Base-by-base conservation (phyloP, 2,888 invertebrate genomes). In the Cheiracanthium punctorium region DNA sequence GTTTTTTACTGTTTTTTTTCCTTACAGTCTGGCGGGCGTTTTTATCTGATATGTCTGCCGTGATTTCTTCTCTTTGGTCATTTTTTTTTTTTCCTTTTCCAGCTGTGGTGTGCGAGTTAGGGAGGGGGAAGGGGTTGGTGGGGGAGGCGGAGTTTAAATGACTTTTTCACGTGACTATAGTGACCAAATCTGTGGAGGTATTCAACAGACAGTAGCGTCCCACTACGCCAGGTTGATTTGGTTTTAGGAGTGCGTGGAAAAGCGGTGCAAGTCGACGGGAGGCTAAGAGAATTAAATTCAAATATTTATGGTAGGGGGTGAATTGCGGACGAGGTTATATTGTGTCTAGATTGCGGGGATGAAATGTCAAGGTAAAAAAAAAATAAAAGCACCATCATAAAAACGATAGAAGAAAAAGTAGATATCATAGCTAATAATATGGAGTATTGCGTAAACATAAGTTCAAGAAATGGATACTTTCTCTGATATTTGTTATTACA, bases 121-220 rank as follows among this genome's bases (percentile, higher is more conserved):
- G 4, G 37, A 37, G 4, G 4, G 37, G 10, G 20, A 24, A 14
- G 73, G 33, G 73, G 20, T 17, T 29, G 41, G 24, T 28, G 69
- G 37, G 65, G 70, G 79, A 32, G 43, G 37, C 8, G 32, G 24
- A 33, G 74, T 52, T 67, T 58, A 75, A 81, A 81, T 65, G 81
- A 81, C 81, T 81, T 81, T 81, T 69, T 81, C 74, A 75, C 81
- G 81, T 81, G 81, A 81, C 80, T 33, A n/a, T 24, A 17, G 48
- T 52, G 43, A 33, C 37, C 58, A 33, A 69, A 48, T 67, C 32
- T 79, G 71, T 70, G 79, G 37, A 37, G 71, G 74, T 58, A 81
- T 81, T 74, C 81, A 81, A 81, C 81, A 81, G 81, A 71, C 79
- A 79, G 79, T 67, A 67, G 77, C 48, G 43, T 30, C n/a, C 10